phyloP scores from a whole-genome alignment of 1,140 invertebrate genomes.

The Brachionus manjavacas region DNA sequence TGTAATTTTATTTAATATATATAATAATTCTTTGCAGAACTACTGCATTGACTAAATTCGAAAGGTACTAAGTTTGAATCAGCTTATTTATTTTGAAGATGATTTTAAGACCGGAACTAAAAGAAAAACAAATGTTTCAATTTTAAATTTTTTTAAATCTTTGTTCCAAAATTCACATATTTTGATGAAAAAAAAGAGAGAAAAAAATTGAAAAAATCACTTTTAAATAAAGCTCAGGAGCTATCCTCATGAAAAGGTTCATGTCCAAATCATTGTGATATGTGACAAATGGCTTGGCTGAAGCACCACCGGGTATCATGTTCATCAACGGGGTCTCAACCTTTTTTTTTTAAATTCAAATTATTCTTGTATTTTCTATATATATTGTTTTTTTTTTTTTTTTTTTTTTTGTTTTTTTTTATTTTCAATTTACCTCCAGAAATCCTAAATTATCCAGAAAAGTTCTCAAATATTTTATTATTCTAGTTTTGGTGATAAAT shows the following conservation, averaged over 20 bases:
- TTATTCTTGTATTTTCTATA: too few relatives aligned
- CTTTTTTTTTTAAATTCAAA: neutral
- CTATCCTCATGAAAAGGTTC: conserved; percentile 93
- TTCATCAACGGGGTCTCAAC: conserved; percentile 99
- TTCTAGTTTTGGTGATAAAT: conserved; percentile 81
- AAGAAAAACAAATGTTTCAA: conserved; percentile 25
- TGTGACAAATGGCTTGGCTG: conserved; percentile 96
- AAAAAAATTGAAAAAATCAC: conserved; percentile 51
- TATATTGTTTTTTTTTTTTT: too few relatives aligned
- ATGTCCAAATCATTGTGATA: conserved; percentile 97
- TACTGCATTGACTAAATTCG: too few relatives aligned
- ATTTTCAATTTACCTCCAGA: conserved; percentile 68
- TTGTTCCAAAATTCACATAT: too few relatives aligned
- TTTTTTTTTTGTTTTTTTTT: neutral
- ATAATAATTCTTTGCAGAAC: too few relatives aligned
- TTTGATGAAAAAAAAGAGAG: neutral
- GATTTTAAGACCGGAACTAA: too few relatives aligned
- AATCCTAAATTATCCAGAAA: conserved; percentile 92
- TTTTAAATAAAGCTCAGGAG: conserved; percentile 95
- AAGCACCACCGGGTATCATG: conserved; percentile 94
- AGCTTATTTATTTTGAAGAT: too few relatives aligned
- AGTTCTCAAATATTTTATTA: conserved; percentile 81
- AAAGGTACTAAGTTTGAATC: too few relatives aligned
- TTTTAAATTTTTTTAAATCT: too few relatives aligned
- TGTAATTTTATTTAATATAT: too few relatives aligned